Evolutionary conservation across 2,888 invertebrate species (phyloP).

Genomic region (Amiota communis): DNA sequence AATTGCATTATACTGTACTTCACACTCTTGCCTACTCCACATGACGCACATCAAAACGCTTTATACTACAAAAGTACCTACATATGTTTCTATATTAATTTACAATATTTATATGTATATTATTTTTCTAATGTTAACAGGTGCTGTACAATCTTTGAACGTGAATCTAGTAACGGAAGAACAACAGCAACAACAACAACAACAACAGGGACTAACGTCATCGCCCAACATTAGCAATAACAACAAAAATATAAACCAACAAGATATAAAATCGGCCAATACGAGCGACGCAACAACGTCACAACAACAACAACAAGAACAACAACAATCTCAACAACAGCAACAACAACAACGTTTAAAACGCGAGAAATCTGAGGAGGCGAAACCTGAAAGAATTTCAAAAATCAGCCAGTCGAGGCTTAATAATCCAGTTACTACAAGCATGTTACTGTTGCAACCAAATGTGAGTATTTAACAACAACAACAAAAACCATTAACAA

Average conservation of each 20-base stretch:
- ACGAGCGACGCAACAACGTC: slow-evolving; percentile 47
- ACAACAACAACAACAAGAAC: slow-evolving; percentile 34
- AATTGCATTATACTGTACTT: slow-evolving; percentile 19
- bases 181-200: slow-evolving; percentile 31
- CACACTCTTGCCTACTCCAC: too few species aligned
- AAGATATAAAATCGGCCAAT: slow-evolving; percentile 42
- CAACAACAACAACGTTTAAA: slow-evolving; percentile 32
- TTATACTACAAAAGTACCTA: too few species aligned
- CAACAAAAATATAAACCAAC: slow-evolving; percentile 37
- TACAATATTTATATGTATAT: background rate
- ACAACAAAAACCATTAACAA: background rate
- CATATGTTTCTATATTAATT: background rate
- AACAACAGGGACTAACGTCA: slow-evolving; percentile 18
- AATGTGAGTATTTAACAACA: slow-evolving; percentile 80
- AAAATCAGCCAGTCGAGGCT: slow-evolving; percentile 65
- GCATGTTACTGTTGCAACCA: slow-evolving; percentile 95
- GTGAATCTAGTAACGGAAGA: slow-evolving; percentile 42
- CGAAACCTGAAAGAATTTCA: slow-evolving; percentile 31
- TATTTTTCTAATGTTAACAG: slow-evolving; percentile 46
- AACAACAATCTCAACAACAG: slow-evolving; percentile 23
- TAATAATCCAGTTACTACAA: slow-evolving; percentile 75
- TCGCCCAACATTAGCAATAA: slow-evolving; percentile 34
- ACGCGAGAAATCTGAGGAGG: slow-evolving; percentile 33
- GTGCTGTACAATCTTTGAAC: slow-evolving; percentile 52
- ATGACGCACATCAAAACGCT: too few species aligned